These are phyloP conservation scores for Tiliqua scincoides DNA, from an alignment of 2,113 vertebrate species.

Conservation along the genomic window DNA sequence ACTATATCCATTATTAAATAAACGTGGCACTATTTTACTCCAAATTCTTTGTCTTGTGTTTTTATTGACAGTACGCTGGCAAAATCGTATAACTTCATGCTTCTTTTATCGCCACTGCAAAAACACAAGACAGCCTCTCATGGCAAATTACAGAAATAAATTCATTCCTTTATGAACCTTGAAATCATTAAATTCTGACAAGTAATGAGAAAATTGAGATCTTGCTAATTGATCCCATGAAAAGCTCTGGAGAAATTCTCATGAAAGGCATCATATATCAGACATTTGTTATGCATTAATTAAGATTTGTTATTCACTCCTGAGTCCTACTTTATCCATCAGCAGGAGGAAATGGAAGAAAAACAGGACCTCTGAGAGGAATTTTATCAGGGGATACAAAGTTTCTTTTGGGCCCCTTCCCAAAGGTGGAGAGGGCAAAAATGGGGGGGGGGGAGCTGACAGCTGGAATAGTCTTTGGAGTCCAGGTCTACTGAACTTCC, in stretches of 20 bases:
- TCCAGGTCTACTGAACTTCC: no score
- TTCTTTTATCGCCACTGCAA: background rate
- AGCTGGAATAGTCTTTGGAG: no score
- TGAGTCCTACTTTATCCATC: background rate
- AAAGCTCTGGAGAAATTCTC: background rate
- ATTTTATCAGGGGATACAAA: no score
- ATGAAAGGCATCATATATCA: background rate
- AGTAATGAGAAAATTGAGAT: background rate
- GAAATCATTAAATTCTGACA: slow-evolving; percentile 7
- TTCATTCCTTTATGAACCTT: background rate
- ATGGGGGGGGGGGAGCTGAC: no score
- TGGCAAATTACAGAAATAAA: background rate
- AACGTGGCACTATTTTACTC: no score
- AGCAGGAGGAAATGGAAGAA: background rate
- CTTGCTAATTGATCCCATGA: background rate
- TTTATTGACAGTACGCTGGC: no score
- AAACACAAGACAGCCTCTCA: background rate
- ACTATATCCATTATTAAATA: no score
- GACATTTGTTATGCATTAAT: background rate
- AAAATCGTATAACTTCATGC: background rate
- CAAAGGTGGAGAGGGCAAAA: no score
- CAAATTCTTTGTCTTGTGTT: no score
- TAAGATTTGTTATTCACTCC: background rate
- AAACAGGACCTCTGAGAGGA: background rate
- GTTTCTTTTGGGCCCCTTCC: no score